Conservation (phyloP, 2,113 vertebrate species). For the Cygnus buccinator region DNA sequence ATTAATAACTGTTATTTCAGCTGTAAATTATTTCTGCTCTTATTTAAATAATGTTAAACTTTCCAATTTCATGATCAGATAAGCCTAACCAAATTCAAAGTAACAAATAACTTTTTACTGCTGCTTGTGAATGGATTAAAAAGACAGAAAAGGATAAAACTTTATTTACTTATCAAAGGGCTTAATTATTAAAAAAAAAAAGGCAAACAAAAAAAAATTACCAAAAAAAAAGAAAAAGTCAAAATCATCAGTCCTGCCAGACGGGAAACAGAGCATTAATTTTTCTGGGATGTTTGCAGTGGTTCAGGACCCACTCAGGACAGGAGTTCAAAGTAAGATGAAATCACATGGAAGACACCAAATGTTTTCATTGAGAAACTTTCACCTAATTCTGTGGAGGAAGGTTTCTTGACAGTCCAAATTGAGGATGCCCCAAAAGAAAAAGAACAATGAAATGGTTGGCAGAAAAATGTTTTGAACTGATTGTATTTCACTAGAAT, state of each 20-base stretch:
- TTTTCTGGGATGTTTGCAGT: neutral
- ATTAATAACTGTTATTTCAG: neutral
- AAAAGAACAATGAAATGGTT: neutral
- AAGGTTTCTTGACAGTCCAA: neutral
- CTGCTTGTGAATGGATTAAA: neutral
- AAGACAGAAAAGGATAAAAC: neutral
- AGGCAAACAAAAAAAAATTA: rapidly evolving
- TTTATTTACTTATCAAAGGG: neutral
- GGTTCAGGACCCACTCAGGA: neutral
- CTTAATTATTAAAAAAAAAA: neutral
- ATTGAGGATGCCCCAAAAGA: neutral
- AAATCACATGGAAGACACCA: neutral
- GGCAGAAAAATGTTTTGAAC: neutral
- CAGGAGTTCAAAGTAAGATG: neutral
- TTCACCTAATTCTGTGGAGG: neutral
- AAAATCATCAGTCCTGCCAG: neutral
- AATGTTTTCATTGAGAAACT: neutral
- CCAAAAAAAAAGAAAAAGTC: neutral
- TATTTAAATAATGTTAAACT: neutral
- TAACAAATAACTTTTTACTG: neutral
- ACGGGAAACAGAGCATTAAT: neutral
- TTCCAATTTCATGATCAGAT: neutral
- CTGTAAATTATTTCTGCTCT: neutral
- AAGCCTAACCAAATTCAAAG: neutral
- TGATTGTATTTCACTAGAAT: neutral